Percentiles rank a stretch among this genome's conserved stretches.
phyloP scores from a whole-genome alignment of 2,888 invertebrate genomes.

The Epiblema foenella region DNA sequence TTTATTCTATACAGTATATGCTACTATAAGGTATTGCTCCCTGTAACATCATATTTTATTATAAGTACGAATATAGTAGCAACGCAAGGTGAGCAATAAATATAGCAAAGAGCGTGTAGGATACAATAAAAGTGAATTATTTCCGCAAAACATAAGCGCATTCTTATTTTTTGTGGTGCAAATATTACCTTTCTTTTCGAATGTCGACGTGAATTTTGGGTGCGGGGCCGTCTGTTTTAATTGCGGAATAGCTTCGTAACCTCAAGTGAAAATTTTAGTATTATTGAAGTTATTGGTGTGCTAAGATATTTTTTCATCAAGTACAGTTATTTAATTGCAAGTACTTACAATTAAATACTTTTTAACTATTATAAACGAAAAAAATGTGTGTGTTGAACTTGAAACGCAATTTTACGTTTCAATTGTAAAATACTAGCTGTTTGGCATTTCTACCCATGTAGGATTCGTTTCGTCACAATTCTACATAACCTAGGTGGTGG shows the following conservation, averaged over 20 bases:
- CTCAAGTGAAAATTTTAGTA: not conserved
- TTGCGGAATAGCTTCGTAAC: not conserved
- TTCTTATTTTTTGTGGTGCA: conserved; percentile 60
- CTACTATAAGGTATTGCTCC: conserved; percentile 61
- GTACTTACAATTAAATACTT: too few species aligned
- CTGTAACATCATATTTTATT: conserved; percentile 75
- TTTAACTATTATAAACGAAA: too few species aligned
- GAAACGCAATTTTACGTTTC: too few species aligned
- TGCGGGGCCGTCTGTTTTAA: not conserved
- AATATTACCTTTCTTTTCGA: conserved; percentile 33
- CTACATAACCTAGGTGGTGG: too few species aligned
- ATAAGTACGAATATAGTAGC: conserved; percentile 66
- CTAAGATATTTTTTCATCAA: not conserved
- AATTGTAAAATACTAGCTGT: too few species aligned
- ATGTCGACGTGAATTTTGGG: conserved; percentile 13
- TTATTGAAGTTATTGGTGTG: too few species aligned
- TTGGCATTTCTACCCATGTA: too few species aligned
- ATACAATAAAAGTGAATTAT: conserved; percentile 84
- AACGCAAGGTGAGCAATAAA: conserved; percentile 80
- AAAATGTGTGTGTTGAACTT: not conserved
- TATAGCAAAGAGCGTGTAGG: conserved; percentile 81
- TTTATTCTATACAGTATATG: not conserved
- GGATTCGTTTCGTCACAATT: too few species aligned
- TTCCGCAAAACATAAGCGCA: conserved; percentile 75
- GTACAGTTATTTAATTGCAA: not conserved